Evolutionary conservation across 2,797 vertebrate species (phyloP).

Genomic region (Coluber constrictor): DNA sequence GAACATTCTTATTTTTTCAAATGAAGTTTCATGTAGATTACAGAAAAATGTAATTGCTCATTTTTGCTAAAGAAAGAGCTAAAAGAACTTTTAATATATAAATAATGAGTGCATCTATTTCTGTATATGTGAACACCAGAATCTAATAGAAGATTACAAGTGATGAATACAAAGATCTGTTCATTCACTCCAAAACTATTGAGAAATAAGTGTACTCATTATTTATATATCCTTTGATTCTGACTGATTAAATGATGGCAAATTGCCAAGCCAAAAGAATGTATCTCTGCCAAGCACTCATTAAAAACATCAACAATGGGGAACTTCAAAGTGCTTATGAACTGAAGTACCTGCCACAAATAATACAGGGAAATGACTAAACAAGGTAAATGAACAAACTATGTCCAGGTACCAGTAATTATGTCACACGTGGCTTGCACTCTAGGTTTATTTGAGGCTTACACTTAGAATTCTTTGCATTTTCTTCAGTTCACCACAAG

Average conservation of each 20-base stretch:
- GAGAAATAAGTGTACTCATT: slow-evolving; percentile 56
- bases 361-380: slow-evolving; percentile 46
- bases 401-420: background rate
- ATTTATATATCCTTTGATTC: slow-evolving; percentile 53
- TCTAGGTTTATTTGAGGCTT: background rate
- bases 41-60: background rate
- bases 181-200: slow-evolving; percentile 51
- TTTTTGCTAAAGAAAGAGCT: background rate
- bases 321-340: slow-evolving; percentile 54
- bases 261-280: slow-evolving; percentile 55
- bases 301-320: background rate
- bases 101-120: background rate
- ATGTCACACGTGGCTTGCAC: background rate
- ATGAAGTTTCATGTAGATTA: background rate
- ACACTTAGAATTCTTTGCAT: background rate
- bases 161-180: slow-evolving; percentile 53
- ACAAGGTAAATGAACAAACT: slow-evolving; percentile 29
- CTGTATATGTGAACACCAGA: slow-evolving; percentile 32
- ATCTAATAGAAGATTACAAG: slow-evolving; percentile 26
- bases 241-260: slow-evolving; percentile 57
- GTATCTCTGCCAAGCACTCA: slow-evolving; percentile 4
- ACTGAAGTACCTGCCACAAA: slow-evolving; percentile 44
- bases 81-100: background rate
- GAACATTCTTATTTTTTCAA: background rate
- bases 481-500: rapidly evolving